These are phyloP conservation scores for Bovichtus variegatus DNA, from an alignment of 2,797 vertebrate genomes.

Conservation along the genomic window DNA sequence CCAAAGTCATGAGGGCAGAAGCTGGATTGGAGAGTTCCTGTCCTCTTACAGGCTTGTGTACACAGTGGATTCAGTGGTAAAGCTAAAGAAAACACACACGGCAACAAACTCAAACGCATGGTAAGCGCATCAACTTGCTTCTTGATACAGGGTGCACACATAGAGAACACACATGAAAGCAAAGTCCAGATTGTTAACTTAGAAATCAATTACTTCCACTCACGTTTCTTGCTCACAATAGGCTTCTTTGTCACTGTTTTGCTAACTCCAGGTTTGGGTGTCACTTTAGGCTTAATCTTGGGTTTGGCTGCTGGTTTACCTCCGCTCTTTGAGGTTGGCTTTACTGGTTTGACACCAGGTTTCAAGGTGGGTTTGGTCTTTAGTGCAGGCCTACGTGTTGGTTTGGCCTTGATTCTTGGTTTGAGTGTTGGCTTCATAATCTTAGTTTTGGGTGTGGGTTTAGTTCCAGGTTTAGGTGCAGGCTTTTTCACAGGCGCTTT, in stretches of 20 bases:
- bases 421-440: constrained; percentile 67
- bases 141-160: neutral
- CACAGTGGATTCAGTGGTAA: constrained; percentile 80
- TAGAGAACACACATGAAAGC: neutral
- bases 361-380: constrained; percentile 65
- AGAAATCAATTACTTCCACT: constrained; percentile 45
- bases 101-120: constrained; percentile 29
- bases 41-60: constrained; percentile 84
- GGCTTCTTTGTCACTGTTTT: constrained; percentile 75
- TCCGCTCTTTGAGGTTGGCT: constrained; percentile 58
- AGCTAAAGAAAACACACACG: constrained; percentile 71
- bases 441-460: constrained; percentile 55
- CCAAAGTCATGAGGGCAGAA: constrained; percentile 91
- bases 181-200: neutral
- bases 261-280: constrained; percentile 60
- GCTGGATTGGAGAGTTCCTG: constrained; percentile 86
- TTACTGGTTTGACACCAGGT: constrained; percentile 60
- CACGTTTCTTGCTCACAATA: constrained; percentile 74
- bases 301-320: constrained; percentile 73
- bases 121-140: neutral
- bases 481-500: constrained; percentile 67
- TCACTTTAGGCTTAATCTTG: constrained; percentile 59
- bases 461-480: constrained; percentile 53
- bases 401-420: constrained; percentile 58
- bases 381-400: constrained; percentile 58